These are phyloP conservation scores for Philereme vetulata DNA, from an alignment of 2,888 invertebrate species.

Conservation along the genomic window DNA sequence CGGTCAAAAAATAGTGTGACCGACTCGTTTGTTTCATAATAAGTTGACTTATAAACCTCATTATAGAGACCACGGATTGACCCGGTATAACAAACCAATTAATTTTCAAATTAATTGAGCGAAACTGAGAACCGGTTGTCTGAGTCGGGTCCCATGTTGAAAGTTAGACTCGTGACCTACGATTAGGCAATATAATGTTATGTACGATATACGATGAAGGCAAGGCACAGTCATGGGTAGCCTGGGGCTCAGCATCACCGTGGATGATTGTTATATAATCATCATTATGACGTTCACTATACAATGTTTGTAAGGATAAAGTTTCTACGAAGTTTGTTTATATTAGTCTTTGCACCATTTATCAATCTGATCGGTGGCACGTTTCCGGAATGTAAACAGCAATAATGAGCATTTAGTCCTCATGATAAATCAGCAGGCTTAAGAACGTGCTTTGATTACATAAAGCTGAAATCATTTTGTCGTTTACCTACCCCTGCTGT, in stretches of 20 bases:
- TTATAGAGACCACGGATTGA: constrained; percentile 55
- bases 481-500: too few relatives aligned
- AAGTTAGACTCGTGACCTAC: constrained; percentile 72
- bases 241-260: constrained; percentile 11
- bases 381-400: constrained; percentile 6
- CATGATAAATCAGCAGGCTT: constrained; percentile 11
- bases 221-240: constrained; percentile 16
- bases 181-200: constrained; percentile 69
- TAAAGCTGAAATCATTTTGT: background rate
- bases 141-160: constrained; percentile 66
- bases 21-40: constrained; percentile 55
- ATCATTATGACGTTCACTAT: background rate
- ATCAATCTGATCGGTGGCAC: constrained; percentile 9
- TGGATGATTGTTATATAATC: constrained; percentile 14
- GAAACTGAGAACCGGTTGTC: constrained; percentile 69
- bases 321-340: constrained; percentile 8
- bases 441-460: constrained; percentile 17
- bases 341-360: constrained; percentile 7
- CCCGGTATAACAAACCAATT: constrained; percentile 68
- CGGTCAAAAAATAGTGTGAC: background rate
- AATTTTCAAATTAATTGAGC: constrained; percentile 75
- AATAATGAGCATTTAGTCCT: constrained; percentile 1
- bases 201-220: constrained; percentile 68
- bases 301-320: background rate
- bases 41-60: constrained; percentile 62